Evolutionary conservation across 1,140 invertebrate species (phyloP).

Genomic region (Lepeophtheirus salmonis): DNA sequence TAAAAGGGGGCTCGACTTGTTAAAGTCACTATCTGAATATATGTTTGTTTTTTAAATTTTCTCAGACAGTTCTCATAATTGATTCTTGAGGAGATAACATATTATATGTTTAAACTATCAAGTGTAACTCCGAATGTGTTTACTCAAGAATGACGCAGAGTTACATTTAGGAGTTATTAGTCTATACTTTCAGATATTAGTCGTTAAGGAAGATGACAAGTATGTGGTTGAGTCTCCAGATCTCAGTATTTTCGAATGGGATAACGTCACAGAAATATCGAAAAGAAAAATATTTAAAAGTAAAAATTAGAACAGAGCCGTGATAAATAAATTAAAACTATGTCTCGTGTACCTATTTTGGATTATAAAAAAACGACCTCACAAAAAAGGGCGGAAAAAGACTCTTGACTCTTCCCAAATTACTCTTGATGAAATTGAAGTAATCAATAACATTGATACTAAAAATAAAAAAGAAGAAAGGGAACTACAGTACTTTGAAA

Average conservation of each 20-base stretch:
- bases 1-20: too few relatives aligned
- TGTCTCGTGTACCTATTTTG: background rate
- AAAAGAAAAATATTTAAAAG: background rate
- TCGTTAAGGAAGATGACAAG: constrained; percentile 2
- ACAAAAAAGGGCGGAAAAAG: background rate
- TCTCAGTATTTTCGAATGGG: background rate
- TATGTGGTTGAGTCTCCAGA: background rate
- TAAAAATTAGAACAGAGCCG: background rate
- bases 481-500: background rate
- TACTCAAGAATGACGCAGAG: too few relatives aligned
- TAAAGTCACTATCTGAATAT: too few relatives aligned
- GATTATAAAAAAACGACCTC: background rate
- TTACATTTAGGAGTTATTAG: too few relatives aligned
- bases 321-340: background rate
- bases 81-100: too few relatives aligned
- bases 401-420: background rate
- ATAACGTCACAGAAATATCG: background rate
- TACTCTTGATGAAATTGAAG: constrained; percentile 11
- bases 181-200: constrained; percentile 10
- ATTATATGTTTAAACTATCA: too few relatives aligned
- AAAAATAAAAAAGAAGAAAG: constrained; percentile 13
- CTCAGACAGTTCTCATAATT: too few relatives aligned
- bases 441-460: constrained; percentile 1
- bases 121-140: too few relatives aligned
- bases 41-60: too few relatives aligned